Base-by-base conservation (phyloP, 2,113 vertebrate genomes). In the Microcebus tavaratra region DNA sequence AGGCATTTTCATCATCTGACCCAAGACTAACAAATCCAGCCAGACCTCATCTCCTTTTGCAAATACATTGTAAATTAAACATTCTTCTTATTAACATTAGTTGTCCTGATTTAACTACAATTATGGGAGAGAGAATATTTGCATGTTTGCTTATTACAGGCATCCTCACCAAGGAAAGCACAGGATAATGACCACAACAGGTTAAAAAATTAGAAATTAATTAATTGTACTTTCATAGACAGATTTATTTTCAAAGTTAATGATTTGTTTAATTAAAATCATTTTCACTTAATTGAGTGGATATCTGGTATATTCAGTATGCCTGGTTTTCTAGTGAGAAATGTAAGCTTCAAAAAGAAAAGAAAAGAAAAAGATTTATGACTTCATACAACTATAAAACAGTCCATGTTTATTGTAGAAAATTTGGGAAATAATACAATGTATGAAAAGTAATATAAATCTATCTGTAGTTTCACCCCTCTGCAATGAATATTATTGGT, bases 181-280 rank as follows among this genome's bases (percentile, higher is more conserved):
- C 23, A 72, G 1, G 55, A 14, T 81, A 76, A 97, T 88, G 59
- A 65, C 29, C 53, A 94, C 25, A 96, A 75, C 13, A 91, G 20
- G 82, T 86, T 91, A 89, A 89, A 95, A 95, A 93, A 89, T 53
- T 68, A 82, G 3, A 31, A 93, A 89, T 93, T 88, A 91, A 73
- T 88, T 91, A 68, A 73, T 89, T 8, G 34, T 73, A 42, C 42
- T 84, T 85, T 89, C 34, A 81, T 72, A 48, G 50, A 94, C 17
- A 90, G 14, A 97, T 95, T 84, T 95, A 68, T 88, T 93, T 45
- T 93, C 78, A 55, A 82, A 91, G n/a, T 63, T 93, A 94, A 89
- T 86, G 29, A 89, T 91, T 93, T 97, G 72, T 75, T 96, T 97
- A 80, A 95, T 88, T 95, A 93, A 89, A 96, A 85, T 55, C 3